Evolutionary conservation across 2,113 vertebrate species (phyloP).

Genomic region (Actenoides hombroni): DNA sequence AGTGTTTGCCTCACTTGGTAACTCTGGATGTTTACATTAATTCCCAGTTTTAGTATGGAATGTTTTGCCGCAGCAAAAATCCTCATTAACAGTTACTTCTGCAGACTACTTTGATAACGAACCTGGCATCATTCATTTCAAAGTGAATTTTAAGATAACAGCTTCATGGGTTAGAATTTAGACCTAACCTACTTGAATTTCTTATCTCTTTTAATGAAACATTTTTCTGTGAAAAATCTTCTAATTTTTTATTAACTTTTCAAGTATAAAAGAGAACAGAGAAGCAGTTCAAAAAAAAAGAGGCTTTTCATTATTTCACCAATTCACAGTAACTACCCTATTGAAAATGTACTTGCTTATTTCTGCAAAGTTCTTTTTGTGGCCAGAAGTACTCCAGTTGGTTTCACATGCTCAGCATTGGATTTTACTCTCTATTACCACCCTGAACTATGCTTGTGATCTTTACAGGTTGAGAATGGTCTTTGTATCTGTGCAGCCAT

Average conservation of each 20-base stretch:
- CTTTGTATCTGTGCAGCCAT: conserved; percentile 96
- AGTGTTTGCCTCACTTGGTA: background rate
- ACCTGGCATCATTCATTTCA: background rate
- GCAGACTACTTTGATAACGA: background rate
- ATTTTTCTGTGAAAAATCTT: background rate
- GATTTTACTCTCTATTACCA: background rate
- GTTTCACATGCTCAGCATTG: background rate
- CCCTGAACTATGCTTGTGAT: background rate
- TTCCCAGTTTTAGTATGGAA: background rate
- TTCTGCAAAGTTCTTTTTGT: background rate
- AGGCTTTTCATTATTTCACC: conserved; percentile 28
- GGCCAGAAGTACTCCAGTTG: background rate
- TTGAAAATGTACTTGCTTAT: background rate
- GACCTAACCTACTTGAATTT: background rate
- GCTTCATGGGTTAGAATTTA: background rate
- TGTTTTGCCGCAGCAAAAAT: background rate
- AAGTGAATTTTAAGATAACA: background rate
- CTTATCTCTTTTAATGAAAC: background rate
- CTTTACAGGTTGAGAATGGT: conserved; percentile 88
- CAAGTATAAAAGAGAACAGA: background rate
- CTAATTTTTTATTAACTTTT: background rate
- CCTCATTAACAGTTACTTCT: background rate
- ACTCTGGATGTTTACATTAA: background rate
- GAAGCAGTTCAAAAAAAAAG: conserved; percentile 7
- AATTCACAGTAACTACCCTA: background rate